Evolutionary conservation across 2,113 vertebrate species (phyloP).

Genomic region (Daubentonia madagascariensis): DNA sequence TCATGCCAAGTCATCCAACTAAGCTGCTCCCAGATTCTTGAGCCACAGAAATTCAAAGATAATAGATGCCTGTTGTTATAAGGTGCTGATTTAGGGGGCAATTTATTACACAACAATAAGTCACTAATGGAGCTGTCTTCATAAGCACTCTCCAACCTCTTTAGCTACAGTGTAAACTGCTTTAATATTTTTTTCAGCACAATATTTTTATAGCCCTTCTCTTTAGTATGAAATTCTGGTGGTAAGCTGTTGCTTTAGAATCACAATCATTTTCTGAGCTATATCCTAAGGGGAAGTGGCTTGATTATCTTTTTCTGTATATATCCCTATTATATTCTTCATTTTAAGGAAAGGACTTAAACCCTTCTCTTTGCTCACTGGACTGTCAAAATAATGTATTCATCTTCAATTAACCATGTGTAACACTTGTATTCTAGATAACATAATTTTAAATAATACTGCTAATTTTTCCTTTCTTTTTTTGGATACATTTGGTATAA

Average conservation of each 20-base stretch:
- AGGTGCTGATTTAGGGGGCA: accelerated
- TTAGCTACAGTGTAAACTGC: too few species aligned
- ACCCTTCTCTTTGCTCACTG: neutral
- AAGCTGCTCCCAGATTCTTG: neutral
- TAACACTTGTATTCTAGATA: neutral
- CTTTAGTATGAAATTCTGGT: neutral
- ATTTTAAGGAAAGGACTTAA: neutral
- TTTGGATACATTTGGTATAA: neutral
- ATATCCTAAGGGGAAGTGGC: neutral
- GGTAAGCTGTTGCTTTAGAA: neutral
- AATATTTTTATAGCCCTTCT: neutral
- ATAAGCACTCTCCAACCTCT: neutral
- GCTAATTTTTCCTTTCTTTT: neutral
- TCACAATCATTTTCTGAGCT: neutral
- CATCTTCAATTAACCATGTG: neutral
- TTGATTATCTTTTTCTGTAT: neutral
- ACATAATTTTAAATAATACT: neutral
- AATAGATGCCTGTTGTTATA: neutral
- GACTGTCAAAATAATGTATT: neutral
- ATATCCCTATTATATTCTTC: neutral
- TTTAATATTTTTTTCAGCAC: neutral
- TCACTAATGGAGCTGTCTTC: neutral
- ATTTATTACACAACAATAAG: neutral
- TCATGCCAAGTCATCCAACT: neutral
- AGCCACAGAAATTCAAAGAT: neutral